Evolutionary conservation across 2,888 invertebrate genomes (phyloP).

Genomic region (Thera obeliscata): DNA sequence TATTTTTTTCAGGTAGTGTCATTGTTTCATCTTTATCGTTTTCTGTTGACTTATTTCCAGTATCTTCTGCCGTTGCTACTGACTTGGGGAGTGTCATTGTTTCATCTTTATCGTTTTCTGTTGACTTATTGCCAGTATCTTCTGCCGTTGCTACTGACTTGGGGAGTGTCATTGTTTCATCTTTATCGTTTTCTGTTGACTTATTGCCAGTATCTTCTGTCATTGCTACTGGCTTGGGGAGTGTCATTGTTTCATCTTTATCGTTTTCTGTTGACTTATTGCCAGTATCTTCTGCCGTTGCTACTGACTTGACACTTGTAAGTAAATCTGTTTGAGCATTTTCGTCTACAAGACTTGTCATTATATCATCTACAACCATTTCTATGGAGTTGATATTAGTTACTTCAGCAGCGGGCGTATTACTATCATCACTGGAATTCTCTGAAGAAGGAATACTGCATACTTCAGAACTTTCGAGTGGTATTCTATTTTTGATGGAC

Average conservation of each 20-base stretch:
- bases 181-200: background rate
- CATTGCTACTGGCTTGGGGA: background rate
- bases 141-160: no score
- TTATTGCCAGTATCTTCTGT: background rate
- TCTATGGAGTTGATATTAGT: slow-evolving; percentile 13
- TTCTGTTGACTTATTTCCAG: no score
- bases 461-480: slow-evolving; percentile 11
- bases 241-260: background rate
- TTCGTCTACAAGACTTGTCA: background rate
- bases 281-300: background rate
- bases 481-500: background rate
- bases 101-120: no score
- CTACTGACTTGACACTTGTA: background rate
- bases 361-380: slow-evolving; percentile 12
- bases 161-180: background rate
- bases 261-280: background rate
- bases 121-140: no score
- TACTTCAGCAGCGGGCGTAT: slow-evolving; percentile 14
- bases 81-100: no score
- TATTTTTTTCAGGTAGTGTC: slow-evolving; percentile 3
- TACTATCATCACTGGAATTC: slow-evolving; percentile 4
- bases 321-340: background rate
- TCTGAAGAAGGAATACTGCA: slow-evolving; percentile 23
- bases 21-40: background rate
- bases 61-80: no score